These are phyloP conservation scores for Eulemur coronatus DNA, from an alignment of 2,797 vertebrate genomes.

Conservation along the genomic window DNA sequence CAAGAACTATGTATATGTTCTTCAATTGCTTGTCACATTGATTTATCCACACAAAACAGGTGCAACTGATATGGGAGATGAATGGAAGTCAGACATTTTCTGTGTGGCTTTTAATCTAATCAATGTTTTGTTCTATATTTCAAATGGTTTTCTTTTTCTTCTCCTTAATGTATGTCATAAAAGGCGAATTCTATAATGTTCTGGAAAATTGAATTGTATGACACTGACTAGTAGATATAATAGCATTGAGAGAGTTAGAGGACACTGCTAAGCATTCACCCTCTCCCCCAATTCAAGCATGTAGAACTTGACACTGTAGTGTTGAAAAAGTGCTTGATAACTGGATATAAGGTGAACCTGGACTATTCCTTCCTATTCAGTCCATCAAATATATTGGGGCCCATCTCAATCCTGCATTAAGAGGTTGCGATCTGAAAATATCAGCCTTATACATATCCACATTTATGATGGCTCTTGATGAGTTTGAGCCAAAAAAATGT, in stretches of 20 bases:
- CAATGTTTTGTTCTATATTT: neutral
- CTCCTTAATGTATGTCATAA: neutral
- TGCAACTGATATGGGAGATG: neutral
- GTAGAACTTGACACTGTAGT: neutral
- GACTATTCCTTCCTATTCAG: neutral
- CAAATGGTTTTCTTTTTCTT: constrained; percentile 32
- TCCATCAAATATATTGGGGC: neutral
- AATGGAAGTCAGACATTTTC: neutral
- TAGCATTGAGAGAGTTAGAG: neutral
- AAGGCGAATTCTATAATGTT: neutral
- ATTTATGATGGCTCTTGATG: neutral
- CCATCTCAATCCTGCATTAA: neutral
- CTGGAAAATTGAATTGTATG: constrained; percentile 11
- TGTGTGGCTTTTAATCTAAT: constrained; percentile 1
- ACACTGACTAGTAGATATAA: neutral
- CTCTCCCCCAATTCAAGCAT: neutral
- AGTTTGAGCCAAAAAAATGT: neutral
- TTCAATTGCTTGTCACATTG: neutral
- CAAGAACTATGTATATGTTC: neutral
- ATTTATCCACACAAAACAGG: neutral
- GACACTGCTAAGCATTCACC: neutral
- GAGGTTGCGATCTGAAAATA: neutral
- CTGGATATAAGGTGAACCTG: neutral
- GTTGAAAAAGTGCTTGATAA: neutral
- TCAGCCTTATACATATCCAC: neutral